Evolutionary conservation across 2,797 vertebrate genomes (phyloP).

Genomic region (Coregonus sp.): DNA sequence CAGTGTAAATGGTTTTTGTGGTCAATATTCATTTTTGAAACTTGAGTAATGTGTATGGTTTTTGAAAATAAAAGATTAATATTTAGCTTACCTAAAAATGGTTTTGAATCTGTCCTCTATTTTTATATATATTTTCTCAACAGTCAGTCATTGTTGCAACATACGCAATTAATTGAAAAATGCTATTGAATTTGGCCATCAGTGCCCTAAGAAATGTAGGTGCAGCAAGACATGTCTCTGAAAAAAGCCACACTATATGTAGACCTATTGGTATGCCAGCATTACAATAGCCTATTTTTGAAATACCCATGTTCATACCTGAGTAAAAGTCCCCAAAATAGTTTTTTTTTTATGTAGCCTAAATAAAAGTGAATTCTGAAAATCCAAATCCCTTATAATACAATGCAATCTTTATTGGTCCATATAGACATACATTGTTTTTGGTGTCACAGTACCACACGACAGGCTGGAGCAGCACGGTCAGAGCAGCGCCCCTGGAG

Average conservation of each 20-base stretch:
- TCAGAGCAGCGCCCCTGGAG: no score
- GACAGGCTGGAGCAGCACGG: no score
- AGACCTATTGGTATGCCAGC: neutral
- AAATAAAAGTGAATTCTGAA: no score
- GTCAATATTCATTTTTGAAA: constrained; percentile 43
- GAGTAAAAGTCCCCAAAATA: no score
- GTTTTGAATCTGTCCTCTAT: neutral
- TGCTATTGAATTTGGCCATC: neutral
- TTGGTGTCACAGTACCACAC: no score
- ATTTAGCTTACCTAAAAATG: constrained; percentile 35
- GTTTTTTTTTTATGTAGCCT: no score
- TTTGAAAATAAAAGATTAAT: constrained; percentile 51
- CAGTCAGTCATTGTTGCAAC: neutral
- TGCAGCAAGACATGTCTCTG: no score
- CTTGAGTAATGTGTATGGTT: constrained; percentile 42
- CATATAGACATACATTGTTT: no score
- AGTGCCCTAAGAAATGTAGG: no score
- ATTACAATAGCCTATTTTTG: neutral
- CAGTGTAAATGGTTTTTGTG: constrained; percentile 48
- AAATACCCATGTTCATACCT: neutral
- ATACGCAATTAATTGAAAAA: neutral
- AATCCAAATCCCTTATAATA: no score
- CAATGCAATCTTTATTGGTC: no score
- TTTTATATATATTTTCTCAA: neutral
- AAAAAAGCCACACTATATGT: neutral